phyloP scores from a whole-genome alignment of 2,113 vertebrate genomes.

The Ictalurus furcatus region DNA sequence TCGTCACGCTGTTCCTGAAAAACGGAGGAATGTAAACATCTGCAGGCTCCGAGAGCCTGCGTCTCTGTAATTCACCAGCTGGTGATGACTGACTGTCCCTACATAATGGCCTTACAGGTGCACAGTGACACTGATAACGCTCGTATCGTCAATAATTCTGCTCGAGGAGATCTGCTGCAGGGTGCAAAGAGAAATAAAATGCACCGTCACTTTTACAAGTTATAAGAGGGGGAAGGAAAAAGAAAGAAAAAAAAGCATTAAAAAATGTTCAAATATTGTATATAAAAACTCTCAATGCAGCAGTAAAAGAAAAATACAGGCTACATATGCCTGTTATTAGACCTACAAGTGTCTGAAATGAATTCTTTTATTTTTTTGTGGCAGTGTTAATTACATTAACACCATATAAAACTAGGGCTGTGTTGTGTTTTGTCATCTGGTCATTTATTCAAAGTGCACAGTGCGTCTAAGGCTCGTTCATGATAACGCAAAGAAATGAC shows the following conservation, averaged over 20 bases:
- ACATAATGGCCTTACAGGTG: slow-evolving; percentile 54
- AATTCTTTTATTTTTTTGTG: too few relatives aligned
- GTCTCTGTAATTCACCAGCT: slow-evolving; percentile 57
- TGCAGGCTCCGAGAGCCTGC: slow-evolving; percentile 55
- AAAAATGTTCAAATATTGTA: background rate
- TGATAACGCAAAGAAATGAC: too few relatives aligned
- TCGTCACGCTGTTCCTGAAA: slow-evolving; percentile 47
- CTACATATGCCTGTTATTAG: too few relatives aligned
- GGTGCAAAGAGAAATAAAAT: background rate
- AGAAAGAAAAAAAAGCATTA: too few relatives aligned
- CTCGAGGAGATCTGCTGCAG: background rate
- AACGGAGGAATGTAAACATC: slow-evolving; percentile 63
- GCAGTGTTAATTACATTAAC: too few relatives aligned
- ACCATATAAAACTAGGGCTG: background rate
- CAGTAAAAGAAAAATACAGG: too few relatives aligned
- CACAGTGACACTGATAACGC: slow-evolving; percentile 4
- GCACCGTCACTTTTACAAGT: background rate
- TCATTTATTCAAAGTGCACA: background rate
- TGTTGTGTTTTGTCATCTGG: background rate
- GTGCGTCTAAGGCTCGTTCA: too few relatives aligned
- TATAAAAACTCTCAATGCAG: background rate
- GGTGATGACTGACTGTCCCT: slow-evolving; percentile 57
- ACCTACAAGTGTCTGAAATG: background rate
- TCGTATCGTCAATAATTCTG: background rate
- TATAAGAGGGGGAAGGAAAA: too few relatives aligned